Percentiles rank a stretch among this genome's conserved stretches.
Evolutionary conservation across 2,888 invertebrate genomes (phyloP).

Genomic region (Rhaphigaster nebulosa): DNA sequence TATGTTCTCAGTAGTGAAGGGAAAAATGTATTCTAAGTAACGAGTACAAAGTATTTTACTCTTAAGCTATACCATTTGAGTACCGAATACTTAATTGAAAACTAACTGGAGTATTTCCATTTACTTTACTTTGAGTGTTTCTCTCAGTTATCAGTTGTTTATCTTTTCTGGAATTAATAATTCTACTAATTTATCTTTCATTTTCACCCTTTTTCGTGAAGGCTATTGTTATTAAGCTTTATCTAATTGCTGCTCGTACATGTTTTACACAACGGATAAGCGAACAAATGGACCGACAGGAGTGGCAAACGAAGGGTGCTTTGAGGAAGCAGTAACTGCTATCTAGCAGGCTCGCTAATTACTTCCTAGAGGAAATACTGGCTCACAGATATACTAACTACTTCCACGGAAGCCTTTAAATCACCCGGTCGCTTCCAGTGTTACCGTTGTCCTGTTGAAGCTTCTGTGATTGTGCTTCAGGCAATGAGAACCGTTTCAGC

Average conservation of each 20-base stretch:
- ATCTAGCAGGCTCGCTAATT: conserved; percentile 39
- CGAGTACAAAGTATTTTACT: too few relatives aligned
- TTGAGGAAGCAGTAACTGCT: conserved; percentile 32
- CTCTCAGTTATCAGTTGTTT: too few relatives aligned
- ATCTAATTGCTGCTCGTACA: neutral
- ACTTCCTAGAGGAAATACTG: conserved; percentile 56
- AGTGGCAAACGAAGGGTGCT: conserved; percentile 6
- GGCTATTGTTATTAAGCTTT: neutral
- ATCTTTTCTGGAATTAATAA: neutral
- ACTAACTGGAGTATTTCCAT: too few relatives aligned
- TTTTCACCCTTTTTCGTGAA: neutral
- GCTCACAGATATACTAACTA: conserved; percentile 55
- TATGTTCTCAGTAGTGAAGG: too few relatives aligned
- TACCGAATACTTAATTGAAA: too few relatives aligned
- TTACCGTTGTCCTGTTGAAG: neutral
- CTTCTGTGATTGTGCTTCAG: neutral
- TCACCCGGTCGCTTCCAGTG: conserved; percentile 42
- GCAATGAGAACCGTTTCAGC: neutral
- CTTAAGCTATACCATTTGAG: too few relatives aligned
- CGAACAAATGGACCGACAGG: neutral
- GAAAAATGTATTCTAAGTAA: too few relatives aligned
- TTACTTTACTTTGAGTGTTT: too few relatives aligned
- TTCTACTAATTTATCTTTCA: neutral
- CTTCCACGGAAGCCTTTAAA: conserved; percentile 56
- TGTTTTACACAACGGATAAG: neutral